Evolutionary conservation across 2,113 vertebrate species (phyloP), one percentile per base, ranked within the genome.

Genomic region (Anoplopoma fimbria): DNA sequence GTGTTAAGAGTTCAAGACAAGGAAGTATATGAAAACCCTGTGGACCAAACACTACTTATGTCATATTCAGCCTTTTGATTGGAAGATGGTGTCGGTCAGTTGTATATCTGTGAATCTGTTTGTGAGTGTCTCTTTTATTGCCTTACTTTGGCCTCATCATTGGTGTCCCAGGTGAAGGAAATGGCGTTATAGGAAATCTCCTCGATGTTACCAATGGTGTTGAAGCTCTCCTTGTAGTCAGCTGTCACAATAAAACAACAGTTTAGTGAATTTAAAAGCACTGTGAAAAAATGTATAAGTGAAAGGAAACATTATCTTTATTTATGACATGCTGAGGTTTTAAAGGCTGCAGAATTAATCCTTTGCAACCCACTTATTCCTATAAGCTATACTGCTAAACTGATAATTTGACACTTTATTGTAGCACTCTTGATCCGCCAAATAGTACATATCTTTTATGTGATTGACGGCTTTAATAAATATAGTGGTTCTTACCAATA

Each of bases 181-280:
- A 99, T 98, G 91, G 97, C 97, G 0, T 99, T 99, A 79, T 99
- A 99, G 0, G 98, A 97, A 0, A 99, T 99, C 96, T 99, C 98
- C 86, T 99, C 98, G 0, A 99, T 99, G 95, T 99, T 99, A 76
- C 96, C 97, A 79, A 99, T 99, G 57, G 98, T 99, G 85, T 99
- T 99, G 94, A 99, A 99, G 94, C 98, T 99, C 92, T 99, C 98
- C 91, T 99, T 99, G 90, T 99, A 99, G 93, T 99, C 98, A 38
- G 98, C 98, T 99, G 88, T 67, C 42, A 77, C 27, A 62, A 68
- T 19, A 64, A 49, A 74, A 49, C 23, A 40, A 45, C 4, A 60
- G 19, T 42, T 77, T 53, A 51, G 40, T 9, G 5, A 38, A 31
- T 69, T 14, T 23, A 4, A 27, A 0, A 33, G 25, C 17, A 47